Evolutionary conservation across 2,888 invertebrate species (phyloP).

Genomic region (Elaeidobius kamerunicus): DNA sequence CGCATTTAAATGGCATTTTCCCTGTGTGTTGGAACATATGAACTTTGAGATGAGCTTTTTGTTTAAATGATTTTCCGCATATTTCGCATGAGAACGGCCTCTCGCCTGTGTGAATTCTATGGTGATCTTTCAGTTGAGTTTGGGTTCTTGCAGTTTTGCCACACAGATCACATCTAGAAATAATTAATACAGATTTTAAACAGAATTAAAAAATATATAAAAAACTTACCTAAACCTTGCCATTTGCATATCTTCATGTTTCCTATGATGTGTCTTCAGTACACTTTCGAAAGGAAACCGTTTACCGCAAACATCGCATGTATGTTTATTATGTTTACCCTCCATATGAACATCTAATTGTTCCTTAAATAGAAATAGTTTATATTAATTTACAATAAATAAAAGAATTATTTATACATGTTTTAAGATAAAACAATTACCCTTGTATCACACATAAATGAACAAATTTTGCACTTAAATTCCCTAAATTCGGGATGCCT

Average conservation of each 20-base stretch:
- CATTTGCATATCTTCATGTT: slow-evolving; percentile 27
- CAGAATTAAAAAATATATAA: neutral
- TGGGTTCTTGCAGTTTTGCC: slow-evolving; percentile 28
- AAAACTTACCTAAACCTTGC: slow-evolving; percentile 21
- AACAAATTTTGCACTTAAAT: slow-evolving; percentile 29
- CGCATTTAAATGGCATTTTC: slow-evolving; percentile 30
- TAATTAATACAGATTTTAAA: neutral
- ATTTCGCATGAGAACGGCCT: slow-evolving; percentile 24
- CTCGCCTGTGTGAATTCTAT: slow-evolving; percentile 27
- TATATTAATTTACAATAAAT: neutral
- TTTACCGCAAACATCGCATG: slow-evolving; percentile 27
- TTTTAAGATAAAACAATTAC: slow-evolving; percentile 9
- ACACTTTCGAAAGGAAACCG: slow-evolving; percentile 29
- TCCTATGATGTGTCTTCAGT: slow-evolving; percentile 25
- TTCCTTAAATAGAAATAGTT: slow-evolving; percentile 20
- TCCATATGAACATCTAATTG: slow-evolving; percentile 29
- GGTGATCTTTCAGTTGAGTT: slow-evolving; percentile 26
- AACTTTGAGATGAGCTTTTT: slow-evolving; percentile 27
- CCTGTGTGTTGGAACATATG: slow-evolving; percentile 31
- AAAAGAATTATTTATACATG: neutral
- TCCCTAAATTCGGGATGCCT: slow-evolving; percentile 27
- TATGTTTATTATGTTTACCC: slow-evolving; percentile 25
- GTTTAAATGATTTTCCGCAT: slow-evolving; percentile 26
- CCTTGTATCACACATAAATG: slow-evolving; percentile 26
- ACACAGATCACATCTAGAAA: slow-evolving; percentile 23